Conservation (phyloP, 23 tunicate genomes). For the Styela clava region DNA sequence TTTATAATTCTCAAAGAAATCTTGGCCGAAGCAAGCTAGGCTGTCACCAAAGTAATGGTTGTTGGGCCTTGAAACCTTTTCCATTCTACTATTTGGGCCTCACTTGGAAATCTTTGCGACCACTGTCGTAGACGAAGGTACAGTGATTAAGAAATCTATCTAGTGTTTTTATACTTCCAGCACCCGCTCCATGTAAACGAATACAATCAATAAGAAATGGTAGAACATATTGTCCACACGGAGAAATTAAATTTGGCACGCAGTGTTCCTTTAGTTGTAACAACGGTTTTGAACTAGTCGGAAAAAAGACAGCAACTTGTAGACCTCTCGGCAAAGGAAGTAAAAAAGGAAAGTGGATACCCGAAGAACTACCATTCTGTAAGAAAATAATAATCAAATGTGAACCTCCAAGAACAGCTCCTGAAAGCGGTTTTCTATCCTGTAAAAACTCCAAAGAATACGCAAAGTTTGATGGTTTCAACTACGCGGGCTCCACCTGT, state of each 20-base stretch:
- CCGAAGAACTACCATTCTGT: slow-evolving; percentile 2
- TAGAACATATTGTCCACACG: slow-evolving; percentile 7
- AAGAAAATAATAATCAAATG: slow-evolving; percentile 22
- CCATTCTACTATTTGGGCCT: too few species aligned
- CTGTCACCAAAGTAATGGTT: too few species aligned
- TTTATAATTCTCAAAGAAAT: too few species aligned
- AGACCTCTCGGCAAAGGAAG: neutral
- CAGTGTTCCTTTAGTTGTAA: neutral
- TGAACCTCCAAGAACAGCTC: slow-evolving; percentile 32
- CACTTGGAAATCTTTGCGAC: too few species aligned
- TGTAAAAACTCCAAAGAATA: slow-evolving; percentile 21
- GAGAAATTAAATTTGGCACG: slow-evolving; percentile 8
- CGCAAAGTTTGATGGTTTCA: neutral
- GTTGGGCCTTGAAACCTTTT: too few species aligned
- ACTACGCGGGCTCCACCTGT: slow-evolving; percentile 13
- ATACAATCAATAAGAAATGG: neutral
- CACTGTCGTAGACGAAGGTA: too few species aligned
- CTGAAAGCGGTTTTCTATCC: slow-evolving; percentile 21
- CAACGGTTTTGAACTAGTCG: neutral
- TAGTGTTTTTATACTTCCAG: neutral
- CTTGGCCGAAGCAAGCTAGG: too few species aligned
- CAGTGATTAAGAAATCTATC: too few species aligned
- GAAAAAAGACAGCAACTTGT: neutral
- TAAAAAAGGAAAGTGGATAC: slow-evolving; percentile 6
- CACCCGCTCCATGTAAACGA: slow-evolving; percentile 21